Base-by-base conservation (phyloP, 2,888 invertebrate species). In the Ernsta delagoae region DNA sequence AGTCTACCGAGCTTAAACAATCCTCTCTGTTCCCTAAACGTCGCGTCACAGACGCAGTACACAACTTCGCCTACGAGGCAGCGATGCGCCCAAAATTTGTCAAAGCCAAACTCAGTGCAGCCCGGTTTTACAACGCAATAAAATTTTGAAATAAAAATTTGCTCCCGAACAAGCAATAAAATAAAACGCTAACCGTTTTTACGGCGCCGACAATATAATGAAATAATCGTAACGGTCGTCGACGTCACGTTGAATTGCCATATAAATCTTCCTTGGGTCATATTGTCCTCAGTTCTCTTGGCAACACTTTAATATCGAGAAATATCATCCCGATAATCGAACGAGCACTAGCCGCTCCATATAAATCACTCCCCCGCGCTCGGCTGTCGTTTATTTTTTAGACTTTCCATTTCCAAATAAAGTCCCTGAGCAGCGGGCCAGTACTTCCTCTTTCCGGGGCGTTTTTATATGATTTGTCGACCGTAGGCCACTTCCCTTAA, bases 221-320 rank as follows among this genome's bases (percentile, higher is more conserved):
- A 92, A 92, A 92, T 93, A 92, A 92, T 92, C 92, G 88, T 91
- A 93, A 93, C 88, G 86, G 90, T 86, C 88, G 88, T 87, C 84
- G 85, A 88, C 83, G 89, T 90, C 89, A 92, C 85, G 80, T 85
- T 84, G 90, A 90, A 93, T 92, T 84, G 90, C 86, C 83, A 83
- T 79, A 93, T 93, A 94, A 93, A 94, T 94, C 92, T 90, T 90
- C 90, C 86, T 81, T 86, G 90, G 90, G 90, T 93, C 93, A 94
- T 93, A 93, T 93, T 93, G 93, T 93, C 92, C 92, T 84, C 87
- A 85, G 89, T 91, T 81, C 90, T 88, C 86, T 88, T 85, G 86
- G 89, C 89, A 90, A 94, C 93, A 93, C 93, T 93, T 93, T 92
- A 92, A 93, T 93, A 93, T 92, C 90, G 88, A 90, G 89, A 92